Base-by-base conservation (phyloP, 30 jellyfish, hydroid and myxozoan species). In the Cassiopea xamachana region DNA sequence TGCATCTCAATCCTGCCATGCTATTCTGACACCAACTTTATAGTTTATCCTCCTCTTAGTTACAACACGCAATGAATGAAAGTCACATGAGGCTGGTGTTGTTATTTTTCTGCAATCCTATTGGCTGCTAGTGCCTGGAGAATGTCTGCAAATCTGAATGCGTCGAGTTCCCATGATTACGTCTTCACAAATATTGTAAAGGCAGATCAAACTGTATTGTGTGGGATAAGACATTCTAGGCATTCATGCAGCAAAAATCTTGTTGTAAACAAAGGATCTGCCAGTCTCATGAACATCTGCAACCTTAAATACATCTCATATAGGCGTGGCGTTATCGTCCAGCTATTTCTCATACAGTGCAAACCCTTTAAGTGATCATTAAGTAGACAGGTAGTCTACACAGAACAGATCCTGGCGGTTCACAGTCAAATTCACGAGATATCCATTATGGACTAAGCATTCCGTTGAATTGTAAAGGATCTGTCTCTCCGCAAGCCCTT, bases 71-170 rank as follows among this genome's bases (percentile, higher is more conserved):
- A 17, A 60, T 78, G 51, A 78, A 78, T 83, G 91, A 83, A 83
- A 83, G 84, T 83, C 91, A 83, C 91, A 83, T 83, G 91, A 83
- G 84, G 7, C 64, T n/a, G 72, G 55, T 83, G 91, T 83, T 83
- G 91, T 69, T 59, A 71, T 55, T 46, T 49, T 72, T 39, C 59
- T 45, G 60, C 84, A 9, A 49, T 69, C 1, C 70, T 61, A 83
- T 83, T 83, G 91, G 91, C 51, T 51, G 62, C 19, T 39, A 48
- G 1, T 74, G 2, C 16, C 69, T 18, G 18, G 80, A 44, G 82
- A 50, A 19, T 78, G 68, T 83, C 74, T 70, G 76, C 46, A 7
- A 68, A 62, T 43, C 83, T 69, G 50, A 1, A 83, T 83, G 75
- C 79, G 70, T 69, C 83, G 51, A 71, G 60, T 43, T 67, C 39